Conservation (phyloP, 2,797 vertebrate species). For the Adrianichthys oophorus region DNA sequence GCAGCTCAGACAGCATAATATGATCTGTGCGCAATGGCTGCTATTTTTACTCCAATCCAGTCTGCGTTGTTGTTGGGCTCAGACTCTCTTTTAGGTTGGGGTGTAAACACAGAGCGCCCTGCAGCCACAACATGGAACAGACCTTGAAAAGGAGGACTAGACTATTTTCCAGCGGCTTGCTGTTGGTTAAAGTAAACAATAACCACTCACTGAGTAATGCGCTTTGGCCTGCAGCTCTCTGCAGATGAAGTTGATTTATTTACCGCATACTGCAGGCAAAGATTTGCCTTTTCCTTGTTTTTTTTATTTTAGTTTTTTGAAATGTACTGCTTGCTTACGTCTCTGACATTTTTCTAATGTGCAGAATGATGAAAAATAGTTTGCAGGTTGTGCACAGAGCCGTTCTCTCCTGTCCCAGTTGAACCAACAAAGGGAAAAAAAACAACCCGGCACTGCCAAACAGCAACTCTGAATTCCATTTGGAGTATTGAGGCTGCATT, state of each 20-base stretch:
- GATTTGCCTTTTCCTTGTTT: constrained; percentile 22
- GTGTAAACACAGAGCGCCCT: constrained; percentile 55
- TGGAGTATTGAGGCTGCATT: constrained; percentile 27
- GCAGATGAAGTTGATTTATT: constrained; percentile 58
- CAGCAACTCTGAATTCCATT: constrained; percentile 17
- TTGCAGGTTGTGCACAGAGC: constrained; percentile 31
- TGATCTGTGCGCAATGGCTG: constrained; percentile 45
- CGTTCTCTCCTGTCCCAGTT: constrained; percentile 14
- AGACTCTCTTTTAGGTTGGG: constrained; percentile 39
- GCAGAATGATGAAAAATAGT: constrained; percentile 47
- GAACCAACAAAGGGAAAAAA: constrained; percentile 17
- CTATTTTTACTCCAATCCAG: constrained; percentile 56
- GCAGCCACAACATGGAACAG: constrained; percentile 52
- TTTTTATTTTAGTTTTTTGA: constrained; percentile 9
- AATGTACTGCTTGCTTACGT: constrained; percentile 45
- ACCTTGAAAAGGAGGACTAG: constrained; percentile 37
- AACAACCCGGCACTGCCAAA: constrained; percentile 10
- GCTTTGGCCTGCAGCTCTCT: constrained; percentile 43
- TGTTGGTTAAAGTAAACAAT: constrained; percentile 64
- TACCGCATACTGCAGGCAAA: constrained; percentile 32
- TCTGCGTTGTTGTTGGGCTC: constrained; percentile 48
- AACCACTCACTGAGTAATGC: constrained; percentile 54
- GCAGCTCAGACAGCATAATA: constrained; percentile 60
- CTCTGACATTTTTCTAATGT: constrained; percentile 46
- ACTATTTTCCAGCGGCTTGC: constrained; percentile 39